These are phyloP conservation scores for Lepidurus couesii DNA, from an alignment of 1,140 invertebrate species.

Conservation along the genomic window DNA sequence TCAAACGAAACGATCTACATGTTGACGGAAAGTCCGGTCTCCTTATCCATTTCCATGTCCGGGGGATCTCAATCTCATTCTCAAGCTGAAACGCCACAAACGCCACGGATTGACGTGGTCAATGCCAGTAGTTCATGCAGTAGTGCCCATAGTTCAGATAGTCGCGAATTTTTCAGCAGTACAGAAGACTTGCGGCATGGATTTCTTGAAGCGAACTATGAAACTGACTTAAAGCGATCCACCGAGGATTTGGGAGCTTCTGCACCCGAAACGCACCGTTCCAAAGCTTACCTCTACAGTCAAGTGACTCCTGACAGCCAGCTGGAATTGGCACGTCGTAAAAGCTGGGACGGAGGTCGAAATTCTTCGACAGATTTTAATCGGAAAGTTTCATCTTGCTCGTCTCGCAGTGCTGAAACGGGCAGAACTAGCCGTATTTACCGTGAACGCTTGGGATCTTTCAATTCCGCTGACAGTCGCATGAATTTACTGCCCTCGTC, in stretches of 20 bases:
- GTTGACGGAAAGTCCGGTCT: slow-evolving; percentile 28
- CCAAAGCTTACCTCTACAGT: background rate
- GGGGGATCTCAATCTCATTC: slow-evolving; percentile 37
- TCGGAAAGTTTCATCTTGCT: background rate
- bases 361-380: background rate
- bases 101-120: slow-evolving; percentile 79
- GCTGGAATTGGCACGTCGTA: background rate
- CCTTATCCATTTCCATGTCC: slow-evolving; percentile 37
- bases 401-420: background rate
- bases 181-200: slow-evolving; percentile 29
- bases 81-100: slow-evolving; percentile 60
- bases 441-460: slow-evolving; percentile 6
- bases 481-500: slow-evolving; percentile 2
- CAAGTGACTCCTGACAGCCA: slow-evolving; percentile 3
- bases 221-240: slow-evolving; percentile 25
- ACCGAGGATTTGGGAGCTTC: slow-evolving; percentile 30
- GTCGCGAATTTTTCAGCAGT: slow-evolving; percentile 56
- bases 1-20: slow-evolving; percentile 26
- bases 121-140: slow-evolving; percentile 78
- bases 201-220: slow-evolving; percentile 28
- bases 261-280: background rate
- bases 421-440: background rate
- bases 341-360: background rate
- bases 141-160: slow-evolving; percentile 69
- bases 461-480: slow-evolving; percentile 17